phyloP scores from a whole-genome alignment of 2,113 vertebrate species.

The Pelvicachromis taeniatus region DNA sequence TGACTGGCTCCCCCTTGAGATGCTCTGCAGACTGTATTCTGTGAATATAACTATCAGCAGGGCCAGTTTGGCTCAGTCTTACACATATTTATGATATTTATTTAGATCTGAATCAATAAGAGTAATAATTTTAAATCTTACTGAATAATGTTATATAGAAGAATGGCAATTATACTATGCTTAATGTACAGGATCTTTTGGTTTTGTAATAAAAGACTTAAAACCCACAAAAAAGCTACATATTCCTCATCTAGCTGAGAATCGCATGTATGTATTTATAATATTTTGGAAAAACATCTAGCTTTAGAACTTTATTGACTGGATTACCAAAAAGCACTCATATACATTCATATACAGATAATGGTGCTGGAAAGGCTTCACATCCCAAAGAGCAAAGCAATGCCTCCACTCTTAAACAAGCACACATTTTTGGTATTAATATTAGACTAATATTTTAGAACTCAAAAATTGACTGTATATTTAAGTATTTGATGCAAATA shows the following conservation, averaged over 20 bases:
- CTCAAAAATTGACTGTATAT: not conserved
- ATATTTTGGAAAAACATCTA: not conserved
- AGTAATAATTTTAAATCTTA: conserved; percentile 61
- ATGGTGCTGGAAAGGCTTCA: not conserved
- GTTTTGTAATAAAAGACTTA: conserved; percentile 69
- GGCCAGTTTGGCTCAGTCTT: conserved; percentile 67
- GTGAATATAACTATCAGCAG: conserved; percentile 76
- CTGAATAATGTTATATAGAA: conserved; percentile 58
- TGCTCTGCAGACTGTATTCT: conserved; percentile 76
- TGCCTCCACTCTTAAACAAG: not conserved
- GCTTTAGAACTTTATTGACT: not conserved
- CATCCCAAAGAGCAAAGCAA: not conserved
- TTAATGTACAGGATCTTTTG: conserved; percentile 64
- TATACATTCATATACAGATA: not conserved
- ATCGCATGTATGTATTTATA: not conserved
- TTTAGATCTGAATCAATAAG: conserved; percentile 62
- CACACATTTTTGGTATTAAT: not conserved
- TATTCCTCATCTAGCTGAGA: not conserved
- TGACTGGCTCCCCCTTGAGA: conserved; percentile 39
- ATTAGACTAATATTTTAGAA: not conserved
- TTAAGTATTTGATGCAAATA: not conserved
- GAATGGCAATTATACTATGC: conserved; percentile 61
- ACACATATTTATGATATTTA: conserved; percentile 68
- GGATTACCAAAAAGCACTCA: not conserved
- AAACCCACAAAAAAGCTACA: conserved; percentile 1